Evolutionary conservation across 92 coral and sea anemone species (phyloP).

Genomic region (Epizoanthus rinbou): DNA sequence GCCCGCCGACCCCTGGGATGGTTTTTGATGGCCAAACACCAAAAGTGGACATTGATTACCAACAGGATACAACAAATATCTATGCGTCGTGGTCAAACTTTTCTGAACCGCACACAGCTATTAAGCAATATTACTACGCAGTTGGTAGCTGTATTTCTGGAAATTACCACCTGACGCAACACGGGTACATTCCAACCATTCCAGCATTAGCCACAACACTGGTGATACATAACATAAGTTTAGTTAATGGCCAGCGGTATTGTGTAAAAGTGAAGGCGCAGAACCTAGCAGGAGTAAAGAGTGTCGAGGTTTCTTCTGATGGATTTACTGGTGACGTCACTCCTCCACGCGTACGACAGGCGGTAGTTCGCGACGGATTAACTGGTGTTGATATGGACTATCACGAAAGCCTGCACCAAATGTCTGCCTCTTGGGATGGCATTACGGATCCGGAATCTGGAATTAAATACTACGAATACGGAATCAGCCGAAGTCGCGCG

Average conservation of each 20-base stretch:
- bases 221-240: slow-evolving; percentile 48
- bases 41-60: slow-evolving; percentile 70
- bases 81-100: slow-evolving; percentile 83
- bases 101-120: slow-evolving; percentile 63
- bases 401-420: slow-evolving; percentile 60
- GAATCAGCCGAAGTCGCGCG: slow-evolving; percentile 76
- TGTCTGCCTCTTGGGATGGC: slow-evolving; percentile 91
- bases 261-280: slow-evolving; percentile 88
- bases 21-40: slow-evolving; percentile 80
- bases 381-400: slow-evolving; percentile 80
- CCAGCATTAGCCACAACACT: slow-evolving; percentile 75
- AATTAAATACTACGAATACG: slow-evolving; percentile 73
- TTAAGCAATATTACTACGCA: slow-evolving; percentile 85
- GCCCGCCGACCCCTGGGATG: slow-evolving; percentile 77
- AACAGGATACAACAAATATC: slow-evolving; percentile 61
- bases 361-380: slow-evolving; percentile 76
- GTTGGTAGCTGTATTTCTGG: slow-evolving; percentile 89
- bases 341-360: slow-evolving; percentile 68
- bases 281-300: slow-evolving; percentile 83
- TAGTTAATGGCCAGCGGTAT: slow-evolving; percentile 87
- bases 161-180: slow-evolving; percentile 87
- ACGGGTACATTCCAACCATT: slow-evolving; percentile 51
- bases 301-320: slow-evolving; percentile 75
- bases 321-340: slow-evolving; percentile 85
- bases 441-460: slow-evolving; percentile 82